Evolutionary conservation across 2,888 invertebrate species (phyloP).

Genomic region (Prosopocoilus inquinatus): DNA sequence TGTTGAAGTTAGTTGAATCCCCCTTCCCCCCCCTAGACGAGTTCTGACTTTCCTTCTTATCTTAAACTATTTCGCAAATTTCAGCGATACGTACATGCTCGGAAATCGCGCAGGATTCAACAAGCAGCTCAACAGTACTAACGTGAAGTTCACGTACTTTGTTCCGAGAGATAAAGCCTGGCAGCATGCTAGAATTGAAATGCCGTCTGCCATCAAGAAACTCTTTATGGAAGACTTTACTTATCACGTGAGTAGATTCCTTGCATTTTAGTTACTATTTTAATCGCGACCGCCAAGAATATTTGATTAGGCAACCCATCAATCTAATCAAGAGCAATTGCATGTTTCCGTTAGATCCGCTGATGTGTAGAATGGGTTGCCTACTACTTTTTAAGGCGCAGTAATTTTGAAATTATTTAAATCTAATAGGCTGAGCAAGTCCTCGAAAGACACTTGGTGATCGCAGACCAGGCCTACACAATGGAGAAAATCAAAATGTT

Average conservation of each 20-base stretch:
- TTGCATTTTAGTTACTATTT: too few species aligned
- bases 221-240: conserved; percentile 77
- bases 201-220: conserved; percentile 81
- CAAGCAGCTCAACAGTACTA: conserved; percentile 70
- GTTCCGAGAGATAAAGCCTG: conserved; percentile 90
- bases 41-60: background rate
- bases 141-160: conserved; percentile 84
- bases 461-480: conserved; percentile 73
- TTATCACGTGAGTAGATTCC: conserved; percentile 66
- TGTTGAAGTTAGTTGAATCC: conserved; percentile 72
- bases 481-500: conserved; percentile 74
- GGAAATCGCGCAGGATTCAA: conserved; percentile 77
- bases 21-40: background rate
- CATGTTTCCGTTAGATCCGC: too few species aligned
- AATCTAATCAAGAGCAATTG: too few species aligned
- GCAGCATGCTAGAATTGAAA: conserved; percentile 70
- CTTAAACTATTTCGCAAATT: conserved; percentile 34
- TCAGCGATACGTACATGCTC: conserved; percentile 74
- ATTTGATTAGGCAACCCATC: too few species aligned
- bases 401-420: too few species aligned
- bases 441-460: conserved; percentile 84
- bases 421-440: conserved; percentile 69
- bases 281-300: too few species aligned
- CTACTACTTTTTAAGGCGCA: too few species aligned
- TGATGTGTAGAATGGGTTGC: too few species aligned